Evolutionary conservation across 2,888 invertebrate genomes (phyloP), one percentile per base, ranked within the genome.

Genomic region (Melolontha melolontha): DNA sequence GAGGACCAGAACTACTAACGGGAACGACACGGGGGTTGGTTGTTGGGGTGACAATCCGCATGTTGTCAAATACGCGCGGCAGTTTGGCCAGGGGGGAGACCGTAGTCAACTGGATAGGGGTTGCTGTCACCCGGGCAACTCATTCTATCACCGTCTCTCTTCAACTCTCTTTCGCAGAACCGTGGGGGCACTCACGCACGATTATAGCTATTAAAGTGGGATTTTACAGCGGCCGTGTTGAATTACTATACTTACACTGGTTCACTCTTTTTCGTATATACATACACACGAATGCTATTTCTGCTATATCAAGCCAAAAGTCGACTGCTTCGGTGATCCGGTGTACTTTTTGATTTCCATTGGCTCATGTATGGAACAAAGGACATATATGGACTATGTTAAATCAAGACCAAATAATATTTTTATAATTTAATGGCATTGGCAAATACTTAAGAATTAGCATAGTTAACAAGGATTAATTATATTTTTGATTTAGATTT

Each of bases 171-270:
- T 54, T 59, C 47, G 75, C 75, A 75, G 76, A 76, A 78, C 78
- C 79, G 77, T 78, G 75, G 75, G 77, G 77, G 77, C 75, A 77
- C 79, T 79, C 79, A 79, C 77, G 78, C 79, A 77, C 79, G 80
- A 80, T 80, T 80, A 80, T 80, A 79, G 79, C 80, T 80, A 80
- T 80, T 80, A 80, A 80, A 80, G 75, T 77, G 75, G 79, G 79
- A 80, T 80, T 80, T 79, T 79, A 78, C 76, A 79, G 75, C 75
- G 74, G 70, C 75, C 75, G 71, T 74, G 73, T 73, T 72, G 76
- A 77, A 77, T 77, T 77, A 75, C 78, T 75, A 74, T 74, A 75
- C 76, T 76, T 76, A 74, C 69, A 69, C 62, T 73, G 72, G 73
- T 74, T 73, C 69, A 68, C 73, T 72, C 47, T 69, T 62, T 50